Base-by-base conservation (phyloP, 2,888 invertebrate genomes). In the Orthosia incerta region DNA sequence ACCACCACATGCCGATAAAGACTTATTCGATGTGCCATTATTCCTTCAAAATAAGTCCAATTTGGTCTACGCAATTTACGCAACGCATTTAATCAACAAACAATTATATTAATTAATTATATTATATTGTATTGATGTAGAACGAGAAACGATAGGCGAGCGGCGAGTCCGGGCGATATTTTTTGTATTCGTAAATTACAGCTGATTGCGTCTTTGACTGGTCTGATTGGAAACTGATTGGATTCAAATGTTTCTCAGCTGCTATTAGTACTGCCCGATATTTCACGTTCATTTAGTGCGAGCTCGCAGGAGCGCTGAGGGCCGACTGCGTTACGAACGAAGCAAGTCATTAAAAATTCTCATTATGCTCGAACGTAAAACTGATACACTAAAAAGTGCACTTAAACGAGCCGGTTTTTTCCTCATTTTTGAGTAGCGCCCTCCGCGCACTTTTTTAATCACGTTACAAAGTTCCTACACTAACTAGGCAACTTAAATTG, bases 401-500 rank as follows among this genome's bases (percentile, higher is more conserved):
- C 73, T 71, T 39, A 15, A 55, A 57, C n/a, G 31, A 68, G 55
- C 18, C 16, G 13, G 56, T 26, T 57, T 70, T 71, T 65, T 20
- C 31, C 51, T 66, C 31, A 74, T 60, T 62, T 76, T 63, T 56
- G 56, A 67, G 59, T 50, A 50, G 75, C 57, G 63, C 57, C 20
- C 59, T 66, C 57, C 7, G 61, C 51, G 46, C n/a, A 55, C 53
- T 53, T 75, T 74, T 74, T 79, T 73, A 75, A 75, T 79, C 62
- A 75, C 62, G 65, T 83, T 82, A 75, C 83, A 73, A 83, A 79
- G 67, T 83, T 79, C 53, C 59, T 53, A 66, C 80, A 73, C 72
- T 75, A 82, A 83, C 79, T 74, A 79, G 66, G 68, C 59, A 71
- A 75, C 70, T 83, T 56, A 72, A 83, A 73, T 71, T 74, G 61